A percentile compares a stretch with the other conserved stretches of the same genome.
Conservation (phyloP, 2,888 invertebrate genomes). For the Pseudococcus jackbeardsleyi region DNA sequence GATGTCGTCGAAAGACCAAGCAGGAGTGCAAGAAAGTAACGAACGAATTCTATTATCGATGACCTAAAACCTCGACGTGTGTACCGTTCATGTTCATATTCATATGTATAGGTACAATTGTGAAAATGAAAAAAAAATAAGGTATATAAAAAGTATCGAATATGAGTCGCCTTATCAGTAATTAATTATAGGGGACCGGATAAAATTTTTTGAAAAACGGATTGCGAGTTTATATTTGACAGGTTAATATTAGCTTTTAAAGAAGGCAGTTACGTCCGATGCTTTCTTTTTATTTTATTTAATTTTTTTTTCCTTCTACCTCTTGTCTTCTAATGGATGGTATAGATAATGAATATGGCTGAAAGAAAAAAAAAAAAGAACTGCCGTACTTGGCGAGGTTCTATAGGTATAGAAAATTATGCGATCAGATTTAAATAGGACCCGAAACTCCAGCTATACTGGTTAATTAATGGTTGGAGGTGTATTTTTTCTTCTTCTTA, state of each 20-base stretch:
- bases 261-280: constrained; percentile 7
- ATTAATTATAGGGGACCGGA: constrained; percentile 59
- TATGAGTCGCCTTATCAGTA: constrained; percentile 56
- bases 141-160: constrained; percentile 24
- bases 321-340: constrained; percentile 24
- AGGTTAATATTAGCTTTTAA: constrained; percentile 59
- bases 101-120: neutral
- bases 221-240: constrained; percentile 60
- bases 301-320: constrained; percentile 39
- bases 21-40: constrained; percentile 28
- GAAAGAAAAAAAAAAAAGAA: constrained; percentile 21
- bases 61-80: constrained; percentile 44
- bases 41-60: constrained; percentile 43
- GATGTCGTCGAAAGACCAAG: constrained; percentile 8
- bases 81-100: neutral
- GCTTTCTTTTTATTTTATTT: constrained; percentile 55
- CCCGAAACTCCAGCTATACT: constrained; percentile 59
- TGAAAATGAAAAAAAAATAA: constrained; percentile 28
- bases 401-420: constrained; percentile 56
- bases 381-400: constrained; percentile 49
- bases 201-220: constrained; percentile 58
- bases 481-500: constrained; percentile 54
- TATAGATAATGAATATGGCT: constrained; percentile 55
- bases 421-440: constrained; percentile 64
- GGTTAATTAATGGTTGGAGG: constrained; percentile 64